Base-by-base conservation (phyloP, 2,113 vertebrate species). In the Colossoma macropomum region DNA sequence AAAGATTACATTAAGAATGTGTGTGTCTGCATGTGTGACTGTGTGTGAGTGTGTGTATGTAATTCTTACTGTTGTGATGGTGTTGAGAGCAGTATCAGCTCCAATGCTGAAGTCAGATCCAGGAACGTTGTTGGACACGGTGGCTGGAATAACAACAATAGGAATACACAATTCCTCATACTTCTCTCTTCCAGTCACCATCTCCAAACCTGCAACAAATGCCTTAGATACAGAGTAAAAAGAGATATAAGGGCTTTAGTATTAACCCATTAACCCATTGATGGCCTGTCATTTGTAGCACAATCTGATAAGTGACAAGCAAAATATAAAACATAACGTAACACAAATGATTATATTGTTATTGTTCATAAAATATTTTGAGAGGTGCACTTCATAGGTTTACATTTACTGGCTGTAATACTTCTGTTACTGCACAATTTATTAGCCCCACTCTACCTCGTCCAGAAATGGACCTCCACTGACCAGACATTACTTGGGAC, bases 41-140 rank as follows among this genome's bases (percentile, higher is more conserved):
- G n/a, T 77, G 3, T 88, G 7, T 62, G 41, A 34, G 21, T 62
- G 48, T 34, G 72, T 59, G 63, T 60, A 21, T 25, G 82, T 75
- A n/a, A 38, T 28, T 62, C 93, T 89, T 13, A 94, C 94, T 3
- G 89, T 0, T 32, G 96, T 97, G 90, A 99, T 98, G 34, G 97
- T 96, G 81, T 99, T 98, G 80, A 99, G 95, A 0, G 97, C 97
- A 0, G 97, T 98, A 92, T 99, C 97, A 0, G 97, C 93, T 0
- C 97, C 97, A 0, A 99, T 93, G 87, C 96, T 98, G 90, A 98
- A 98, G 91, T 98, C 97, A 0, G 97, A 97, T 83, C 97, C 97
- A 0, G 97, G 97, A 60, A 99, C 94, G 0, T 99, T 99, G 93
- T 99, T 99, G 89, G 97, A 98, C 62, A 99, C 97, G 0, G 97